phyloP scores from a whole-genome alignment of 2,888 invertebrate species.

The Sinohyriopsis cumingii region DNA sequence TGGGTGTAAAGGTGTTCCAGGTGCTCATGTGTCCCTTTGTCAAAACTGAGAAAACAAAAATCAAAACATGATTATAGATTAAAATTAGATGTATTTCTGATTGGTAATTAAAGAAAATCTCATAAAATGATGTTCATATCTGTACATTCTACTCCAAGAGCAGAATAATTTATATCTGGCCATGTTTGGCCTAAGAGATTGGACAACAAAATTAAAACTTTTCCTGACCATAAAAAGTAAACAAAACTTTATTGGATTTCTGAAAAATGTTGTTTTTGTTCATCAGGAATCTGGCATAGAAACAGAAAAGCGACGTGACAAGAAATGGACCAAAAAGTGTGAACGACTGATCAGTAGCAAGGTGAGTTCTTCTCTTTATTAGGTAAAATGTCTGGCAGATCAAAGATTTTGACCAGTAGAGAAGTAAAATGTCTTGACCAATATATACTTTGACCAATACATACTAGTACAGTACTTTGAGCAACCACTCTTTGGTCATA shows the following conservation, averaged over 20 bases:
- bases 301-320: slow-evolving; percentile 55
- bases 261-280: slow-evolving; percentile 1
- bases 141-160: too few species aligned
- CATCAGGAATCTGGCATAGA: slow-evolving; percentile 42
- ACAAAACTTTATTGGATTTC: neutral
- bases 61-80: neutral
- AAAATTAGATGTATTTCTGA: neutral
- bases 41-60: neutral
- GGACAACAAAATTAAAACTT: too few species aligned
- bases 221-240: too few species aligned
- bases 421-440: neutral
- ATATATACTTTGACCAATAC: neutral
- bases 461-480: too few species aligned
- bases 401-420: neutral
- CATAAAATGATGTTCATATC: too few species aligned
- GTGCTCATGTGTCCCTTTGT: neutral
- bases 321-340: slow-evolving; percentile 63
- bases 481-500: too few species aligned
- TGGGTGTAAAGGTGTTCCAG: too few species aligned
- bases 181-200: too few species aligned
- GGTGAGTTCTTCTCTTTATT: slow-evolving; percentile 36
- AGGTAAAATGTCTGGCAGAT: neutral
- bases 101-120: too few species aligned
- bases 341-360: slow-evolving; percentile 57
- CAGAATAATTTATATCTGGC: too few species aligned